Conservation (phyloP, 2,888 invertebrate species). For the Allygus modestus region DNA sequence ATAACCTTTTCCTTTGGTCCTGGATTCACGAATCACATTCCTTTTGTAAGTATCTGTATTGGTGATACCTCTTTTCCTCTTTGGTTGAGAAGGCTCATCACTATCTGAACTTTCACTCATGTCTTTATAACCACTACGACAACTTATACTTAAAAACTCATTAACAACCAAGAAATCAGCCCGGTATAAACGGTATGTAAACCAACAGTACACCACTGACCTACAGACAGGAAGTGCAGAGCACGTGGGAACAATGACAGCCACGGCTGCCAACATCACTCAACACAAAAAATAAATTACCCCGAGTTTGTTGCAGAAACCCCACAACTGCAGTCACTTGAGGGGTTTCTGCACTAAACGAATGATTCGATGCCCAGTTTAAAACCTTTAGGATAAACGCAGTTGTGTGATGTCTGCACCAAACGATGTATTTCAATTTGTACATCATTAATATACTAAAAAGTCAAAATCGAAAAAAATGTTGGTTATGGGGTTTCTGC, state of each 20-base stretch:
- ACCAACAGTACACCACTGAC: too few relatives aligned
- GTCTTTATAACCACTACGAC: background rate
- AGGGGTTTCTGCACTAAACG: conserved; percentile 27
- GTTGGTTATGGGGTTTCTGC: conserved; percentile 9
- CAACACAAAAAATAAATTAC: background rate
- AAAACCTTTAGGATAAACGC: conserved; percentile 2
- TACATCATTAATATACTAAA: conserved; percentile 4
- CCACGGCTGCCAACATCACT: conserved; percentile 3
- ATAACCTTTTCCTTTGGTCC: conserved; percentile 34
- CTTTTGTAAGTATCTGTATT: conserved; percentile 30
- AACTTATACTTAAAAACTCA: background rate
- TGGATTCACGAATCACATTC: conserved; percentile 21
- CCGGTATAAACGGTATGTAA: too few relatives aligned
- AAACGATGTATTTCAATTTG: conserved; percentile 36
- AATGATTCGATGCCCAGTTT: conserved; percentile 6
- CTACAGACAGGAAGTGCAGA: background rate
- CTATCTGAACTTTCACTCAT: conserved; percentile 46
- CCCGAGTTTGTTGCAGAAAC: conserved; percentile 10
- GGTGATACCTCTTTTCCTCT: conserved; percentile 1
- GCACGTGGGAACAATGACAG: background rate
- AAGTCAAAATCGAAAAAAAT: conserved; percentile 25
- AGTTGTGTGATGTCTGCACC: conserved; percentile 13
- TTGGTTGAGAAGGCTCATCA: conserved; percentile 26
- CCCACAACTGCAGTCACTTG: conserved; percentile 17
- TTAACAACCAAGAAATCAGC: too few relatives aligned